These are phyloP conservation scores for Uropsilus gracilis DNA, from an alignment of 2,113 vertebrate species.

Conservation along the genomic window DNA sequence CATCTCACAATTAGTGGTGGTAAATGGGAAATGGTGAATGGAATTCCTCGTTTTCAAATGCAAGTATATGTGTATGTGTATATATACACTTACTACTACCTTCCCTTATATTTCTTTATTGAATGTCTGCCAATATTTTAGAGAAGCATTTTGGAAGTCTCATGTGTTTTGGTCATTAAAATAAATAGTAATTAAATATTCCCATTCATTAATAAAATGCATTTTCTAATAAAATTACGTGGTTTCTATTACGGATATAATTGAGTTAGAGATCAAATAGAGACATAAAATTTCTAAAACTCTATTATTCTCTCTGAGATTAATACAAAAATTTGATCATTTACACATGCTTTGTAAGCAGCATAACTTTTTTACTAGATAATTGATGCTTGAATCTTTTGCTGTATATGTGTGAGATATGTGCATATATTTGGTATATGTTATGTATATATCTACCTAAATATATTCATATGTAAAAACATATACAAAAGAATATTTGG, in stretches of 20 bases:
- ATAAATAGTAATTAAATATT: conserved; percentile 22
- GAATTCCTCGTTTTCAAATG: conserved; percentile 47
- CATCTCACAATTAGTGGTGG: neutral
- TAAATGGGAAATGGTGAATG: conserved; percentile 57
- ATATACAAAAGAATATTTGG: neutral
- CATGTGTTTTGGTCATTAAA: neutral
- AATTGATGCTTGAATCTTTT: conserved; percentile 15
- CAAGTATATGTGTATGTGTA: neutral
- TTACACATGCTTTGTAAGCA: conserved; percentile 36
- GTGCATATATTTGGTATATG: neutral
- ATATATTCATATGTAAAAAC: neutral
- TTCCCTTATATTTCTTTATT: conserved; percentile 8
- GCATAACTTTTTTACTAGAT: neutral
- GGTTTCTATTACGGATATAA: neutral
- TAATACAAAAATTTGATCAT: conserved; percentile 45
- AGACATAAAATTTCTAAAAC: conserved; percentile 40
- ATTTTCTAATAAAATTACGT: conserved; percentile 45
- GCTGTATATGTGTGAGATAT: neutral
- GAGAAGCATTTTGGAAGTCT: conserved; percentile 43
- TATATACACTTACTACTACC: neutral
- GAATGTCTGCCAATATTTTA: conserved; percentile 14
- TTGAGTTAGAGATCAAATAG: neutral
- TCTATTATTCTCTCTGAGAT: neutral
- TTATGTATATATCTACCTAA: neutral
- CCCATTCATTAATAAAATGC: conserved; percentile 2